These are phyloP conservation scores for Phoeniculus purpureus DNA, from an alignment of 2,797 vertebrate genomes.

Conservation along the genomic window DNA sequence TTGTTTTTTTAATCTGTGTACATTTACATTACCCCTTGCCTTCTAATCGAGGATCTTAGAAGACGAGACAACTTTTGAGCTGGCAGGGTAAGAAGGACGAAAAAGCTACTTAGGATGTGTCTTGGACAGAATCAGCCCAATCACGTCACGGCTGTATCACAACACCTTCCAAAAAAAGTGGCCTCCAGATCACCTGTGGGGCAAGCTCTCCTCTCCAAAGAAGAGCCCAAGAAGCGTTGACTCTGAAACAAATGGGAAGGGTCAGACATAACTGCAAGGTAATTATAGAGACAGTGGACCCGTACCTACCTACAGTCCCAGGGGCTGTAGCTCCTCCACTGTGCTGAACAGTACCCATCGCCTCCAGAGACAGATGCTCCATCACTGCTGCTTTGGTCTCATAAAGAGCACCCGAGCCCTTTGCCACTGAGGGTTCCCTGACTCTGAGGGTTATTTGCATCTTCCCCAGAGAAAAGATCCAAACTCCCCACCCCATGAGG, in stretches of 20 bases:
- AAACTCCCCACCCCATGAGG: background rate
- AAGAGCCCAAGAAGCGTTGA: too few relatives aligned
- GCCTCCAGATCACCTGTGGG: background rate
- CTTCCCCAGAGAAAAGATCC: background rate
- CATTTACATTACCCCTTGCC: background rate
- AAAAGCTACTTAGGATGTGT: background rate
- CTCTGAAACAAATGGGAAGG: background rate
- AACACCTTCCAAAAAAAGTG: accelerated
- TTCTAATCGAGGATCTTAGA: background rate
- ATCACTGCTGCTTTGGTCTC: background rate
- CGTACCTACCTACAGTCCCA: accelerated
- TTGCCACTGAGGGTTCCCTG: background rate
- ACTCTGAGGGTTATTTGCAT: background rate
- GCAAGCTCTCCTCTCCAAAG: background rate
- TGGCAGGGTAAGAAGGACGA: background rate
- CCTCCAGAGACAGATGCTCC: background rate
- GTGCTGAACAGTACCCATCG: background rate
- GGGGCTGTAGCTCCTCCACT: background rate
- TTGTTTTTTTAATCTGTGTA: background rate
- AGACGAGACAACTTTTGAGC: background rate
- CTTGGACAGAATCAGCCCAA: background rate
- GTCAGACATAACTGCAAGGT: accelerated
- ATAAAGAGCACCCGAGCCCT: background rate
- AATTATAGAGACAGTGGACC: background rate
- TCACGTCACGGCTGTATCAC: background rate